Conservation (phyloP, 1,140 invertebrate species). For the Telenomus remus region DNA sequence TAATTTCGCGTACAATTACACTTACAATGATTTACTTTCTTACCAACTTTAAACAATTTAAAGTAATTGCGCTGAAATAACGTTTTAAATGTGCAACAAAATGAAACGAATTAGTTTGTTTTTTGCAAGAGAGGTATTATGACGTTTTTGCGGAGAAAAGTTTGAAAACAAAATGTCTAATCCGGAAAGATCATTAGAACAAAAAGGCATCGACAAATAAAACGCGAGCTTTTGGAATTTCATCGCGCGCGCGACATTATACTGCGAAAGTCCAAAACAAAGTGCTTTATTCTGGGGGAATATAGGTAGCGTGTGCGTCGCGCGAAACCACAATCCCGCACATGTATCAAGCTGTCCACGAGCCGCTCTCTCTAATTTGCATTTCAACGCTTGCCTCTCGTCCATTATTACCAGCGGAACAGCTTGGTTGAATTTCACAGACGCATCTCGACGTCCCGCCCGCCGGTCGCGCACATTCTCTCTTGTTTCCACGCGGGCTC, state of each 20-base stretch:
- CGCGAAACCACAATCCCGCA: conserved; percentile 73
- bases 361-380: conserved; percentile 73
- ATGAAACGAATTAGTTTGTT: too few relatives aligned
- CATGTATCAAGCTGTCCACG: conserved; percentile 74
- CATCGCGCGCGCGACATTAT: conserved; percentile 52
- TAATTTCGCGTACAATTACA: too few relatives aligned
- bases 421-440: conserved; percentile 65
- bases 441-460: conserved; percentile 59
- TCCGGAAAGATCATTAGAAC: conserved; percentile 32
- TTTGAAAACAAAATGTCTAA: conserved; percentile 4
- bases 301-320: conserved; percentile 69
- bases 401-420: conserved; percentile 70
- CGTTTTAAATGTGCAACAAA: too few relatives aligned
- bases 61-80: too few relatives aligned
- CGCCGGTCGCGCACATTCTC: conserved; percentile 32
- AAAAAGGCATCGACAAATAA: conserved; percentile 13
- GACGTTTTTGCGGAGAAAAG: not conserved
- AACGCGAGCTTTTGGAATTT: conserved; percentile 23
- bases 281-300: conserved; percentile 70
- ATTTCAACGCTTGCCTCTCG: conserved; percentile 74
- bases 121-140: too few relatives aligned
- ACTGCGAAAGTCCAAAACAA: conserved; percentile 69
- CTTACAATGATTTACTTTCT: too few relatives aligned
- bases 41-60: too few relatives aligned
- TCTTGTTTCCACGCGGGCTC: conserved; percentile 49